These are phyloP conservation scores for Esox masquinongy DNA, from an alignment of 2,797 vertebrate genomes.

Conservation along the genomic window DNA sequence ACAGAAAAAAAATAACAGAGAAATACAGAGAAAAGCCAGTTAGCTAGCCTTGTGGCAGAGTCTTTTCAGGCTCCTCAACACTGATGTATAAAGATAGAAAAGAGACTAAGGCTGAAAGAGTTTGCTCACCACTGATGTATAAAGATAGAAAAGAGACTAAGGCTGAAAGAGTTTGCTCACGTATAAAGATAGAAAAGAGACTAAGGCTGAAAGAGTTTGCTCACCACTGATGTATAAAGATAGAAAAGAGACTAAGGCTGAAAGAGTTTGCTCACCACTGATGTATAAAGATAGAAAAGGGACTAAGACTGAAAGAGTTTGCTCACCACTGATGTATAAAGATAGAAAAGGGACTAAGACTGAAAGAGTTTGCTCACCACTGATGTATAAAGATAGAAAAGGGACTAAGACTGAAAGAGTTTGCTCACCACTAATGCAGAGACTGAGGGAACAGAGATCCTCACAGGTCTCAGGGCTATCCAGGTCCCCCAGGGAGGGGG, in stretches of 20 bases:
- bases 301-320: constrained; percentile 7
- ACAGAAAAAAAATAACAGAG: background rate
- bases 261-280: constrained; percentile 50
- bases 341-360: constrained; percentile 61
- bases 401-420: constrained; percentile 30
- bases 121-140: constrained; percentile 59
- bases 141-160: constrained; percentile 64
- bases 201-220: too few species aligned
- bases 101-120: constrained; percentile 41
- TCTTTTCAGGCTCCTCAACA: constrained; percentile 63
- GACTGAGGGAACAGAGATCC: constrained; percentile 70
- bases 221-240: constrained; percentile 67
- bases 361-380: constrained; percentile 63
- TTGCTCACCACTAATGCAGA: constrained; percentile 68
- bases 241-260: constrained; percentile 55
- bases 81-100: constrained; percentile 63
- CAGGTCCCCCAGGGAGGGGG: constrained; percentile 62
- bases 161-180: constrained; percentile 36
- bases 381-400: constrained; percentile 65
- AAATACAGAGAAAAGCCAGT: background rate
- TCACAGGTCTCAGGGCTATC: constrained; percentile 71
- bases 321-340: constrained; percentile 63
- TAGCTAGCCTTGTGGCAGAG: too few species aligned
- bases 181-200: constrained; percentile 67
- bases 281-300: constrained; percentile 68